These are phyloP conservation scores for Xyrichtys novacula DNA, from an alignment of 2,797 vertebrate species.

Conservation along the genomic window DNA sequence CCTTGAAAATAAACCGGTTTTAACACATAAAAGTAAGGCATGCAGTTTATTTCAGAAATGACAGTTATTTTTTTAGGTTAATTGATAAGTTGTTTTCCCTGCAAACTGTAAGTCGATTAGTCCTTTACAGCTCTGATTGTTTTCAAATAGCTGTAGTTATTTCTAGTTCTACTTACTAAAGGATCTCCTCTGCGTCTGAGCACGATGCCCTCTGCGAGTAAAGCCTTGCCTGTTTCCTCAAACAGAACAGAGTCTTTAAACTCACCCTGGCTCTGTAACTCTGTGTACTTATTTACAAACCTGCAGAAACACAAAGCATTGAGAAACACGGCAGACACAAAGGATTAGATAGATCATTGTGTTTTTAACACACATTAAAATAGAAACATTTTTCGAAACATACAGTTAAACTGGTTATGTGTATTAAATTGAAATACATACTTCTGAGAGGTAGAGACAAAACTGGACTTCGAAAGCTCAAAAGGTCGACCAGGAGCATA, in stretches of 20 bases:
- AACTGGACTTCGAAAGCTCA: constrained; percentile 84
- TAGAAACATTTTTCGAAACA: constrained; percentile 2
- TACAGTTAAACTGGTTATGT: background rate
- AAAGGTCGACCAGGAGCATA: constrained; percentile 87
- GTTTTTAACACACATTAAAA: background rate
- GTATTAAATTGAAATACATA: constrained; percentile 54
- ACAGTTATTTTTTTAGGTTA: too few relatives aligned
- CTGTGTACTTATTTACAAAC: constrained; percentile 90
- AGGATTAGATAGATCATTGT: too few relatives aligned
- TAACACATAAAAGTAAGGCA: background rate
- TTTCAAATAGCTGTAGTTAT: background rate
- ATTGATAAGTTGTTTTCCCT: too few relatives aligned
- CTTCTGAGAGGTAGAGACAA: constrained; percentile 90
- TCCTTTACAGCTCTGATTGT: too few relatives aligned
- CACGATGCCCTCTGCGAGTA: constrained; percentile 87
- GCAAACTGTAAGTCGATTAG: too few relatives aligned
- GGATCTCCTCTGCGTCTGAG: constrained; percentile 80
- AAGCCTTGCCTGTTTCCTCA: constrained; percentile 88
- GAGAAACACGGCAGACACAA: too few relatives aligned
- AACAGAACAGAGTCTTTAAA: constrained; percentile 86
- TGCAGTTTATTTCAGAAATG: too few relatives aligned
- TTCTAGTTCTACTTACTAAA: constrained; percentile 68
- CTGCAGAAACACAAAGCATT: constrained; percentile 68
- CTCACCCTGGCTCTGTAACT: constrained; percentile 83
- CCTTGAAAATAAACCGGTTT: background rate